Evolutionary conservation across 2,888 invertebrate genomes (phyloP), one percentile per base, ranked within the genome.

Genomic region (Drosophila subquinaria): DNA sequence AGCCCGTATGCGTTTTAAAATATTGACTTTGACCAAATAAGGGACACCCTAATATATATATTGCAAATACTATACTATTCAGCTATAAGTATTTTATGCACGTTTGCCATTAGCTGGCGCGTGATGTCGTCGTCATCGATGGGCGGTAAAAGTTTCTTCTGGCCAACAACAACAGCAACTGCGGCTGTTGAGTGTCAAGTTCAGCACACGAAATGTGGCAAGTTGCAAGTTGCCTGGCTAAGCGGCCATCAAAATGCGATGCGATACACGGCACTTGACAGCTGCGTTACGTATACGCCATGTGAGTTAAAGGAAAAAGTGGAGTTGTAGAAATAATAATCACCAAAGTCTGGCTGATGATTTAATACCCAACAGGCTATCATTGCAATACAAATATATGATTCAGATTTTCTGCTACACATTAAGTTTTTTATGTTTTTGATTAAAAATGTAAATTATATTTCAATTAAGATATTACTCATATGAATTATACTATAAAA

Each of bases 111-210:
- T 82, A 79, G 76, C 45, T 57, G 73, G 76, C 73, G 79, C 76
- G 79, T 80, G 79, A 79, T 73, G 76, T 73, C 79, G 81, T 75
- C 73, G 75, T 63, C 79, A 80, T 75, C 76, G 79, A 64, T 69
- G 65, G 51, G 48, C 45, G 64, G 55, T 61, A 62, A 75, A 81
- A 72, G 70, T 64, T 63, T 56, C 23, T 52, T 52, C 35, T 33
- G 35, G 30, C 51, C 36, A 51, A 62, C 33, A 60, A 48, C 48
- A 48, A 38, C 33, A 33, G 36, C 48, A 59, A 42, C n/a, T 40
- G 23, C 17, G 45, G 47, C 11, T 51, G 78, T 53, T 61, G 73
- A 68, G 68, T 79, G 79, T 80, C 80, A 82, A 80, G 82, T 80
- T 82, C 80, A 79, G 61, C 59, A 42, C 51, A 36, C 45, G 0